Evolutionary conservation across 2,888 invertebrate species (phyloP), one percentile per base, ranked within the genome.

Genomic region (Ephialtes manifestator): DNA sequence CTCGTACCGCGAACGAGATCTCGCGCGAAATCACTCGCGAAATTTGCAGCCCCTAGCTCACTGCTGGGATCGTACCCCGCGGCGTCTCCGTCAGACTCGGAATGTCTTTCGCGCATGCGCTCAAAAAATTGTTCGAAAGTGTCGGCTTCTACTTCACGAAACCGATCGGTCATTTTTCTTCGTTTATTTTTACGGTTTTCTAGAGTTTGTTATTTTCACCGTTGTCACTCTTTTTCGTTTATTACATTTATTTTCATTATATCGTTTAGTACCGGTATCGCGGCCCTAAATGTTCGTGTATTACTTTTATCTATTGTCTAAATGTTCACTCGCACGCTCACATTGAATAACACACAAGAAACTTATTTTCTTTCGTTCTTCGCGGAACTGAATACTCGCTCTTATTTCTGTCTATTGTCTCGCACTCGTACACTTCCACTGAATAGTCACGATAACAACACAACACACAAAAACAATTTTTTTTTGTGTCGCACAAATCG

Each of bases 11-110:
- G 51, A 15, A 51, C 51, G 51, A 70, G 10, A 10, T 51, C 68
- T 28, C 15, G 68, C 11, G 68, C 68, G 24, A 70, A 70, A 48
- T 51, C n/a, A 28, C 68, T 70, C 51, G 31, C 11, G 48, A n/a
- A 70, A n/a, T 70, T 51, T n/a, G 31, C 18, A 13, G 28, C 68
- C 2, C 15, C 51, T 0, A 31, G 8, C 31, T 70, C 51, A 7
- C 68, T 28, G 8, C 51, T 70, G 1, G 15, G 28, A 15, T 68
- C 48, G 48, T 15, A 46, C 1, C 24, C 46, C 8, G 2, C 46
- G 13, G 0, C 2, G 20, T 24, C 43, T 4, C 24, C 67, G 8
- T 68, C 67, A 20, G 46, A 0, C 2, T 67, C 65, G 24, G 46
- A 0, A 8, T 28, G 15, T 4, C 18, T 18, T 3, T 68, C 68